Evolutionary conservation across 2,797 vertebrate genomes (phyloP).

Genomic region (Notolabrus celidotus): DNA sequence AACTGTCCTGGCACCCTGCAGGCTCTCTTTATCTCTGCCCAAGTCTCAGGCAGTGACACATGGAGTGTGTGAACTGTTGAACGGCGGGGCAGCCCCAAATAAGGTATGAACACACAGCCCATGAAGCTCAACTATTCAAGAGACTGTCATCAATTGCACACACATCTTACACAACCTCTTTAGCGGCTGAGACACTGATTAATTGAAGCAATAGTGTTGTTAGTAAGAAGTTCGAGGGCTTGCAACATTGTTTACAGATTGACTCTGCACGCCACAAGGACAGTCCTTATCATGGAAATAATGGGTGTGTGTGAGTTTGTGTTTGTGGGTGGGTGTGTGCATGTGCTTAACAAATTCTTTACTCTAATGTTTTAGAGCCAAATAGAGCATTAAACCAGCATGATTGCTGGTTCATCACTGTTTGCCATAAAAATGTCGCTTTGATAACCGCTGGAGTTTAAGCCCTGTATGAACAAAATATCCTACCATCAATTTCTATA

Average conservation of each 20-base stretch:
- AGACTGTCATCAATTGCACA: slow-evolving; percentile 66
- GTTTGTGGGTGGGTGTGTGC: slow-evolving; percentile 10
- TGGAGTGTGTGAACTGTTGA: slow-evolving; percentile 73
- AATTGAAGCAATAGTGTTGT: slow-evolving; percentile 6
- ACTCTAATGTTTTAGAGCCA: neutral
- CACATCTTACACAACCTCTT: slow-evolving; percentile 34
- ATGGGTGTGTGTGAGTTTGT: neutral
- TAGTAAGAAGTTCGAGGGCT: slow-evolving; percentile 4
- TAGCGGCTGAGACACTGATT: slow-evolving; percentile 13
- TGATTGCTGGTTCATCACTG: no score
- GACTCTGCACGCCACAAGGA: neutral
- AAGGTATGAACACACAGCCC: slow-evolving; percentile 78
- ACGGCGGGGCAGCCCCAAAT: slow-evolving; percentile 81
- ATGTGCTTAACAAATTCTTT: neutral
- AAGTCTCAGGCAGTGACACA: slow-evolving; percentile 74
- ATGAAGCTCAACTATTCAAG: slow-evolving; percentile 63
- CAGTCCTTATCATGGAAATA: neutral
- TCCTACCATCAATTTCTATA: neutral
- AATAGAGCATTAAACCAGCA: no score
- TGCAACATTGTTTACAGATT: slow-evolving; percentile 4
- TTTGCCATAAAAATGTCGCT: neutral
- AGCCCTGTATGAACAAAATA: neutral
- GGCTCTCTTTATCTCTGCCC: slow-evolving; percentile 56
- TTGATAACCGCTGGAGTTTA: neutral
- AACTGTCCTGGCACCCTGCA: slow-evolving; percentile 33